Evolutionary conservation across 1,140 invertebrate species (phyloP), one percentile per base, ranked within the genome.

Genomic region (Bombus confusus): DNA sequence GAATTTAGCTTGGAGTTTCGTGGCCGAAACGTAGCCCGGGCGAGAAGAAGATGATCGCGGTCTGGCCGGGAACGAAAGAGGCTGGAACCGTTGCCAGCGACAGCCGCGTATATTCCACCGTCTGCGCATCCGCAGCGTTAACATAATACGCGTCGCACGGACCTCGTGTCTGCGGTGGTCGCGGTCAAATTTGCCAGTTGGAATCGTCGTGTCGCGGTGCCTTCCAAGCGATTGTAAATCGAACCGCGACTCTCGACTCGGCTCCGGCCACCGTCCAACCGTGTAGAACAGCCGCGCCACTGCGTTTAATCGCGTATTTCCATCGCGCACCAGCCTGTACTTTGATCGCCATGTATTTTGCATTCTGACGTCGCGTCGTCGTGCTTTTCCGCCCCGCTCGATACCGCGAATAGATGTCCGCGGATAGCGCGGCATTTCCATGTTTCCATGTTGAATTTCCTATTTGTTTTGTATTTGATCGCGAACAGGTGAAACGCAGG

Each of bases 71-170:
- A 3, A 41, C 31, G 77, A 68, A 41, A 31, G n/a, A n/a, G 22
- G 1, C 25, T 41, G 41, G n/a, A 68, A 57, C 73, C 9, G 73
- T 76, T 83, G 81, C 43, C 43, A 52, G 25, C 68, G 81, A 76
- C 81, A 83, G 62, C 52, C 62, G 43, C 73, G 68, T 83, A 83
- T 83, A 41, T 72, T 79, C 31, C 57, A 39, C 9, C 22, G 75
- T 71, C 66, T 41, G 28, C 18, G 64, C n/a, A 15, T 28, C 13
- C 64, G 75, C 66, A 84, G n/a, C 52, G 66, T 78, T 73, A 73
- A 80, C 43, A 10, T 12, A 72, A 73, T 39, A 57, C n/a, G 73
- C 15, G 59, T 59, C 43, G 47, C 31, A 2, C n/a, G 39, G 6
- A 6, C 69, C 3, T 43, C 66, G 39, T 72, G 66, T 72, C 52